Evolutionary conservation across 2,797 vertebrate genomes (phyloP), one percentile per base, ranked within the genome.

Genomic region (Coranthus polyacanthus): DNA sequence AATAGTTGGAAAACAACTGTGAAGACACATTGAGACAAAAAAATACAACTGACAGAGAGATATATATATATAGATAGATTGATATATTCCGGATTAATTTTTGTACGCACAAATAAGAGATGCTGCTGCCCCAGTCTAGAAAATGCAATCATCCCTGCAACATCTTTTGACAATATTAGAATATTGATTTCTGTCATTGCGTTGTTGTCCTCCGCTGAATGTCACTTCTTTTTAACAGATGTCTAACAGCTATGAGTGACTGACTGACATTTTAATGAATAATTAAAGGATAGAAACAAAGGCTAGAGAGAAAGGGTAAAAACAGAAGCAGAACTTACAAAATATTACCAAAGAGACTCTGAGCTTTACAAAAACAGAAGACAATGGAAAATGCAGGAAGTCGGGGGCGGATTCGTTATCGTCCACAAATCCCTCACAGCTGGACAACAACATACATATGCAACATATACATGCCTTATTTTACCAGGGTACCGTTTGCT

Each of bases 191-290:
- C 13, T 47, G 66, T 77, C 78, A 80, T 45, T 74, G 60, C 6
- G 26, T 5, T 29, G 26, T 69, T 80, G 45, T 71, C 54, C 70
- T 63, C 29, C 36, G 39, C 45, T 75, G 78, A 86, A 85, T 83
- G 72, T 83, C 70, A 85, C 53, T 50, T 63, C 45, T 50, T 86
- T 82, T 81, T 58, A 82, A 72, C 64, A 85, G 58, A 83, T 69
- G 61, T 65, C 68, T 68, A 73, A 87, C 64, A 75, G 47, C 34
- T 46, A 46, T 45, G n/a, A 64, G 58, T 64, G 71, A 86, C 36
- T 79, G 79, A 83, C 68, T 42, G 46, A 61, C 32, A 50, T 66
- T 69, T 75, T 74, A 75, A 80, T 87, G 52, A 88, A 86, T 85
- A 72, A 86, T 86, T 83, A 49, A 87, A 79, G 32, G 42, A 52